phyloP scores from a whole-genome alignment of 2,797 vertebrate species.

The Bradypodion pumilum region DNA sequence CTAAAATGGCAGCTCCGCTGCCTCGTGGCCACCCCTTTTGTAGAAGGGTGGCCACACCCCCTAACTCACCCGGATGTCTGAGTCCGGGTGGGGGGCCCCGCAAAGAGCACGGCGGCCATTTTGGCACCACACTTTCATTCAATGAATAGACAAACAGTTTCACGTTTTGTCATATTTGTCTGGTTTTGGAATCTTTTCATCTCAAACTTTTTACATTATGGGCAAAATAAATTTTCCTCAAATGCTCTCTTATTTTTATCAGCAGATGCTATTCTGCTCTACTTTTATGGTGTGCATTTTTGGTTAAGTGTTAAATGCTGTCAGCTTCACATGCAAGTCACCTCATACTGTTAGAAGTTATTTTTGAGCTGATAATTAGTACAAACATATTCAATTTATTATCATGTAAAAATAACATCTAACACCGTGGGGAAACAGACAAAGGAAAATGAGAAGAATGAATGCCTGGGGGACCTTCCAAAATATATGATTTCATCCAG shows the following conservation, averaged over 20 bases:
- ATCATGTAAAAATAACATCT: slow-evolving; percentile 27
- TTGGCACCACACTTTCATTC: too few species aligned
- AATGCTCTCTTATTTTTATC: slow-evolving; percentile 10
- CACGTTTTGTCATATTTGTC: too few species aligned
- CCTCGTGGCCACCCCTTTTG: too few species aligned
- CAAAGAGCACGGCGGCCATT: too few species aligned
- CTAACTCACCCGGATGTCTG: too few species aligned
- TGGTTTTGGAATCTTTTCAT: slow-evolving; percentile 1
- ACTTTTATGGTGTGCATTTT: slow-evolving; percentile 26
- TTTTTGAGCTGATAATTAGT: slow-evolving; percentile 28
- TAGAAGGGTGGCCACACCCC: too few species aligned
- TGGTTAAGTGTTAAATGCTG: background rate
- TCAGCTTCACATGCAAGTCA: background rate
- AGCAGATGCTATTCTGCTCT: slow-evolving; percentile 26
- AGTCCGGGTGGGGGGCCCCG: too few species aligned
- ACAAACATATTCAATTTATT: slow-evolving; percentile 25
- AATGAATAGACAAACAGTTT: too few species aligned
- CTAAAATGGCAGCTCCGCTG: too few species aligned
- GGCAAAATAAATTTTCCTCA: slow-evolving; percentile 38
- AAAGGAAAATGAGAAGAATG: background rate
- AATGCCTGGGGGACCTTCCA: background rate
- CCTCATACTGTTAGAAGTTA: background rate
- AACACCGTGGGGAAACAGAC: background rate
- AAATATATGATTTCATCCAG: background rate
- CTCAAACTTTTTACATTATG: slow-evolving; percentile 6